phyloP scores from a whole-genome alignment of 1,140 invertebrate species.

The Papilio aristodemus region DNA sequence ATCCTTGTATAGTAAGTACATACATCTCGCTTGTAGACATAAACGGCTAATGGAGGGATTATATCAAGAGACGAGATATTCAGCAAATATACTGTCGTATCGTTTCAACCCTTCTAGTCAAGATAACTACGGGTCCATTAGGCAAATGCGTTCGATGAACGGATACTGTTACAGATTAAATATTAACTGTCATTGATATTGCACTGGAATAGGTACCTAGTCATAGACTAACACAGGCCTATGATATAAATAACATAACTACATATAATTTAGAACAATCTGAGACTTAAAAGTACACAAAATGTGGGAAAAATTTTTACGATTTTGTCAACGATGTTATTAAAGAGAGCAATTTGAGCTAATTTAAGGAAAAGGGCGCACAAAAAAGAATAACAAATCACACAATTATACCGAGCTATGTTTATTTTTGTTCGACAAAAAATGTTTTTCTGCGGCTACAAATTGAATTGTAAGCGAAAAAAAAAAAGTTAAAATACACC shows the following conservation, averaged over 20 bases:
- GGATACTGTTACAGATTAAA: constrained; percentile 12
- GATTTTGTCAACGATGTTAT: neutral
- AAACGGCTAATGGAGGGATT: constrained; percentile 27
- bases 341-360: constrained; percentile 5
- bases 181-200: neutral
- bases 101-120: constrained; percentile 2
- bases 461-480: constrained; percentile 28
- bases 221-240: no score
- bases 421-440: constrained; percentile 18
- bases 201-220: neutral
- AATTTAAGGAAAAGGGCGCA: constrained; percentile 5
- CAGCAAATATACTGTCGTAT: constrained; percentile 3
- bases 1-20: neutral
- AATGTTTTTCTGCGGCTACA: constrained; percentile 19
- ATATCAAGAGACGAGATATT: constrained; percentile 14
- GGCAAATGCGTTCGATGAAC: neutral
- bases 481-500: constrained; percentile 28
- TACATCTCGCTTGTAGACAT: constrained; percentile 6
- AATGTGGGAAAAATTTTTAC: neutral
- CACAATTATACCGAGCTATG: constrained; percentile 18
- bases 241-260: no score
- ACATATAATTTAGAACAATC: no score
- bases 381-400: constrained; percentile 29
- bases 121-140: constrained; percentile 24
- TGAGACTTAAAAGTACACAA: no score